Evolutionary conservation across 1,140 invertebrate species (phyloP).

Genomic region (Antheraea pernyi): DNA sequence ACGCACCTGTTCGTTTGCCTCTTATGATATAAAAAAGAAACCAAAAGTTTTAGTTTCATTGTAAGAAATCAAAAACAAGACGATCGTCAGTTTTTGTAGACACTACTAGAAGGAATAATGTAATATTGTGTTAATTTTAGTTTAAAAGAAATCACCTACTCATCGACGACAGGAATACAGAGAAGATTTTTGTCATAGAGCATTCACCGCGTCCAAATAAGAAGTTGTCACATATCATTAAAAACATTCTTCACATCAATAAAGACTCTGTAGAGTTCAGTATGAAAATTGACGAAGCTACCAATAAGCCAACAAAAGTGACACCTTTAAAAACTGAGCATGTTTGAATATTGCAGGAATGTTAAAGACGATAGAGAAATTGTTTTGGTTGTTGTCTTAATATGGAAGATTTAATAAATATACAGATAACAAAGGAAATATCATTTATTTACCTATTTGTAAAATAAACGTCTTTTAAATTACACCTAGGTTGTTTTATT

Average conservation of each 20-base stretch:
- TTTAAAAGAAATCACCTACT: constrained; percentile 33
- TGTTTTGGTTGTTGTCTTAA: background rate
- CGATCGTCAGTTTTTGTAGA: too few species aligned
- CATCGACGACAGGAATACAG: constrained; percentile 42
- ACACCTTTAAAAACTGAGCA: constrained; percentile 57
- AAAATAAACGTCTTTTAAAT: constrained; percentile 8
- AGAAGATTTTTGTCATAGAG: constrained; percentile 64
- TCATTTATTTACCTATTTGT: background rate
- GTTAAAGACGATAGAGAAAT: background rate
- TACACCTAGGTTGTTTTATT: constrained; percentile 6
- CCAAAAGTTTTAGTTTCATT: too few species aligned
- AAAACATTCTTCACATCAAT: constrained; percentile 64
- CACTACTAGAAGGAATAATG: too few species aligned
- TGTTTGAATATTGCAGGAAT: constrained; percentile 1
- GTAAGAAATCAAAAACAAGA: too few species aligned
- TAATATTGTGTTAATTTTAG: constrained; percentile 28
- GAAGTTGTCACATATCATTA: constrained; percentile 50
- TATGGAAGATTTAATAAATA: background rate
- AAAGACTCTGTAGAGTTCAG: constrained; percentile 59
- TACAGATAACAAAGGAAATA: background rate
- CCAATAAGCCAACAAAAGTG: constrained; percentile 63
- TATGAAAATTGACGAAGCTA: constrained; percentile 54
- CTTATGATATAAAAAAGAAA: too few species aligned
- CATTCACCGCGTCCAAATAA: constrained; percentile 46
- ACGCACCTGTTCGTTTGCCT: too few species aligned